Base-by-base conservation (phyloP, 2,888 invertebrate species). In the Meteorus cinctellus region DNA sequence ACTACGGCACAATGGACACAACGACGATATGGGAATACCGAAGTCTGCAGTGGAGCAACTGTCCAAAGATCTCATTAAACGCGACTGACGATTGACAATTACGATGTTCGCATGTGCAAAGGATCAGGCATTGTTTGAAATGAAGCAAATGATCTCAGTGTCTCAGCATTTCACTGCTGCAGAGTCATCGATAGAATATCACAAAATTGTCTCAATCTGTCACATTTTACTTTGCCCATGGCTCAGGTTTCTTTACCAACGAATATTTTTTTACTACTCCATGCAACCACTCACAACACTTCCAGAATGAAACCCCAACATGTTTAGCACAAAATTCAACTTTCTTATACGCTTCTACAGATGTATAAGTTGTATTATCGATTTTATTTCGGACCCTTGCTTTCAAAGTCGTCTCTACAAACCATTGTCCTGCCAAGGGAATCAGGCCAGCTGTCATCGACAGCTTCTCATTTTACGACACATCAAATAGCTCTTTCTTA, bases 391-490 rank as follows among this genome's bases (percentile, higher is more conserved):
- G 81, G 78, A 80, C 77, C 82, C 82, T 78, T 79, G n/a, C 16
- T 16, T 41, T 55, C 55, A n/a, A n/a, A 55, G 55, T 55, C 55
- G n/a, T 55, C 19, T 55, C 8, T 75, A 63, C 24, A 67, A 27
- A 81, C 74, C 68, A 80, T 81, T 78, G 80, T 75, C 79, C 83
- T 84, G 84, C 83, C 85, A 84, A 73, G 86, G 84, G 85, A 87
- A 87, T 86, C 82, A 82, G 81, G 82, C 82, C 87, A 86, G 86
- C 85, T 87, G 87, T 82, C 85, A 82, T 75, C 84, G 86, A 87
- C 85, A 87, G 86, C 82, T 85, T 82, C 84, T 87, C 85, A 82
- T 85, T 84, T 83, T 80, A 73, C 80, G 74, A 72, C 81, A 78
- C 77, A 78, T 41, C 34, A 31, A 45, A 27, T 34, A 67, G 67